Percentiles rank a stretch among this genome's conserved stretches.
phyloP scores from a whole-genome alignment of 2,888 invertebrate species.

The Ceraclea dissimilis region DNA sequence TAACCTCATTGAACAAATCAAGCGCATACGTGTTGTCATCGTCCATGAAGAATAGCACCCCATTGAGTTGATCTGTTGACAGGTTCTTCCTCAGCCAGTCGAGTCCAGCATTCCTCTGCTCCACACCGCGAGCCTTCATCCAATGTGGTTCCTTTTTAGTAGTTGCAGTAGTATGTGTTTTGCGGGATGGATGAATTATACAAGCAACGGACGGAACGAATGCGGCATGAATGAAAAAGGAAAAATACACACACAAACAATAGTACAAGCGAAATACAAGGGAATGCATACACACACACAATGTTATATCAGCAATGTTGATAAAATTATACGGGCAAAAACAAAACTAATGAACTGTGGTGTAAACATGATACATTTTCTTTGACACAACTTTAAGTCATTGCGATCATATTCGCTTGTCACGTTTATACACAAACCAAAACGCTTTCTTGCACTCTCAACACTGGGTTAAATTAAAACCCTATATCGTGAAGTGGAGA shows the following conservation, averaged over 20 bases:
- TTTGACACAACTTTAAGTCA: too few relatives aligned
- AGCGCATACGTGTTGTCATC: constrained; percentile 93
- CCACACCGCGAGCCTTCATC: constrained; percentile 70
- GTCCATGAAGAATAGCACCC: constrained; percentile 92
- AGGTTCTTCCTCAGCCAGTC: constrained; percentile 69
- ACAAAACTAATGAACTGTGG: too few relatives aligned
- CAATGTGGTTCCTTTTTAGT: constrained; percentile 26
- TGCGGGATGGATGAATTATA: not conserved
- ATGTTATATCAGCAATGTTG: not conserved
- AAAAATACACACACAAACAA: constrained; percentile 26
- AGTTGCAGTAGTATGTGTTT: constrained; percentile 1
- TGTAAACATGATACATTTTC: too few relatives aligned
- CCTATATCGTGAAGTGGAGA: too few relatives aligned
- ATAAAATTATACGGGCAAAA: too few relatives aligned
- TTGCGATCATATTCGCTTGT: too few relatives aligned
- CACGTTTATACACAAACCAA: too few relatives aligned
- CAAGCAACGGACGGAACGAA: constrained; percentile 8
- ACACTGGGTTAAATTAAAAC: too few relatives aligned
- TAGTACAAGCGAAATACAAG: constrained; percentile 28
- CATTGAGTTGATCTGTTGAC: constrained; percentile 42
- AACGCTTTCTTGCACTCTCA: too few relatives aligned
- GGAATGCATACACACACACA: constrained; percentile 25
- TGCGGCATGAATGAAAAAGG: constrained; percentile 22
- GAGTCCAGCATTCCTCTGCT: constrained; percentile 81
- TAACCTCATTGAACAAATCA: constrained; percentile 82